These are phyloP conservation scores for Gymnocephalus cernua DNA, from an alignment of 2,113 vertebrate genomes.

Conservation along the genomic window DNA sequence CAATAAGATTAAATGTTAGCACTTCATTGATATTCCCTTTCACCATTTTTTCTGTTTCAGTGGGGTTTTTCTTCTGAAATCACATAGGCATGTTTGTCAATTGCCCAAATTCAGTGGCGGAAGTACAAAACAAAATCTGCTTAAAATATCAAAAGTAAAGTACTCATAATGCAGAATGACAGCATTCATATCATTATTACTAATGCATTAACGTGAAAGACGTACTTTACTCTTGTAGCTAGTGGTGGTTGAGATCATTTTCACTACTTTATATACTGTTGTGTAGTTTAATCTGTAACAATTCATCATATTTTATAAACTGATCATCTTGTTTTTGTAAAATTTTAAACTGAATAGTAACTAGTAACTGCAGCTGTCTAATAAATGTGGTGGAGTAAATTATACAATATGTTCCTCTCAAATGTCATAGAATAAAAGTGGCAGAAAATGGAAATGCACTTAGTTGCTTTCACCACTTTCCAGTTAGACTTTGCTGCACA, in stretches of 20 bases:
- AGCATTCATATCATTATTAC: background rate
- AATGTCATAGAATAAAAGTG: background rate
- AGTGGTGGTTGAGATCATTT: background rate
- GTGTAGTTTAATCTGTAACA: background rate
- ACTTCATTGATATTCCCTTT: background rate
- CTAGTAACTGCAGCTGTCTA: background rate
- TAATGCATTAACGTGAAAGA: background rate
- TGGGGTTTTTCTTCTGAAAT: background rate
- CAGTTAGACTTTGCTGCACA: background rate
- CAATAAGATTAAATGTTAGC: slow-evolving; percentile 27
- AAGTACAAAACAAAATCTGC: background rate
- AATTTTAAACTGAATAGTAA: background rate
- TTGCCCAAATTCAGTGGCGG: background rate
- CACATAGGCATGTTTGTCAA: background rate
- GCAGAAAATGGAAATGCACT: background rate
- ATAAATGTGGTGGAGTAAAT: background rate
- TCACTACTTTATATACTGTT: background rate
- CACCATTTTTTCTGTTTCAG: background rate
- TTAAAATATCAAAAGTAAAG: background rate
- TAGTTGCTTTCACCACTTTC: background rate
- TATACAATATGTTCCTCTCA: background rate
- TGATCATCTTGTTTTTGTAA: background rate
- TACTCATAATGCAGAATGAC: background rate
- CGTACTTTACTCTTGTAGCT: background rate
- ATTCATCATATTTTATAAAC: background rate